These are phyloP conservation scores for Hirtodrosophila cameraria DNA, from an alignment of 2,888 invertebrate genomes.

Conservation along the genomic window DNA sequence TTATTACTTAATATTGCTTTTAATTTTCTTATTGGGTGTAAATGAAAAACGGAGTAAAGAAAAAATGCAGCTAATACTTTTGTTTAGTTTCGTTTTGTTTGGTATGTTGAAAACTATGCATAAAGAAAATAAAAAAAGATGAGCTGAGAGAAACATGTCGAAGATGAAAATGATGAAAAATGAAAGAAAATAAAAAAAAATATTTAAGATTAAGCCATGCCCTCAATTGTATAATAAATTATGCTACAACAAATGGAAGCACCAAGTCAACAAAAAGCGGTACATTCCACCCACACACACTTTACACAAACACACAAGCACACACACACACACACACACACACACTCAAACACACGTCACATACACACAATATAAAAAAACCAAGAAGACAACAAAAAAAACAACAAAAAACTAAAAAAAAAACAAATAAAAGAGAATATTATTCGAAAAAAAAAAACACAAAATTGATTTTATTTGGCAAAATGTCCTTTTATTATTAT, in stretches of 20 bases:
- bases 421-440: slow-evolving; percentile 79
- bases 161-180: slow-evolving; percentile 12
- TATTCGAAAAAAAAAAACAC: slow-evolving; percentile 71
- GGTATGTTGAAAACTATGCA: slow-evolving; percentile 66
- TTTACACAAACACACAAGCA: slow-evolving; percentile 39
- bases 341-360: slow-evolving; percentile 36
- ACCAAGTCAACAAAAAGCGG: slow-evolving; percentile 74
- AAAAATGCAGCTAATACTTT: slow-evolving; percentile 36
- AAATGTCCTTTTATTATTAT: slow-evolving; percentile 60
- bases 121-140: slow-evolving; percentile 25
- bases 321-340: slow-evolving; percentile 34
- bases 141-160: slow-evolving; percentile 35
- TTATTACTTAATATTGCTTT: slow-evolving; percentile 50
- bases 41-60: slow-evolving; percentile 17
- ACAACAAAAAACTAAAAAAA: slow-evolving; percentile 65
- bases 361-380: slow-evolving; percentile 51
- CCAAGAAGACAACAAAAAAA: slow-evolving; percentile 66
- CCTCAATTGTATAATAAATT: slow-evolving; percentile 82
- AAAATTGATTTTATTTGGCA: slow-evolving; percentile 42
- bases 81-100: slow-evolving; percentile 68
- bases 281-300: slow-evolving; percentile 69
- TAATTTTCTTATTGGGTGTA: slow-evolving; percentile 57
- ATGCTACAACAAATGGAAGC: slow-evolving; percentile 65
- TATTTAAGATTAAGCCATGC: slow-evolving; percentile 77
- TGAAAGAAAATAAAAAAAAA: slow-evolving; percentile 46